These are phyloP conservation scores for Valencia hispanica DNA, from an alignment of 2,797 vertebrate genomes.

Conservation along the genomic window DNA sequence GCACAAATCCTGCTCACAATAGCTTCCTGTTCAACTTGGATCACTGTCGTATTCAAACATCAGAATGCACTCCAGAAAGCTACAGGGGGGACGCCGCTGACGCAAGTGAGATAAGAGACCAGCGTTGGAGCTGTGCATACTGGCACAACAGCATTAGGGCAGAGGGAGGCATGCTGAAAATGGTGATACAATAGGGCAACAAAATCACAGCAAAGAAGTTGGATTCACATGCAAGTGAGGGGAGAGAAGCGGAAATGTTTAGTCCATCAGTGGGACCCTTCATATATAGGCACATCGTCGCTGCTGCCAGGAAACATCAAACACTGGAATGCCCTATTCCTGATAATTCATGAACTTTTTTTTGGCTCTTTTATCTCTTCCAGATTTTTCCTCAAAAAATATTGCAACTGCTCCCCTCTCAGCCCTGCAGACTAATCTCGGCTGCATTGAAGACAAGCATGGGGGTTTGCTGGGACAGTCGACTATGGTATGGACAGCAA, in stretches of 20 bases:
- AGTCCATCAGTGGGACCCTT: slow-evolving; percentile 65
- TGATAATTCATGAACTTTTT: slow-evolving; percentile 30
- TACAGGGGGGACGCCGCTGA: slow-evolving; percentile 72
- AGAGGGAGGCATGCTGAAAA: slow-evolving; percentile 30
- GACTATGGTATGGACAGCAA: slow-evolving; percentile 77
- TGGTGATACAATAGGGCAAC: slow-evolving; percentile 39
- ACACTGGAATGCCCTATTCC: slow-evolving; percentile 58
- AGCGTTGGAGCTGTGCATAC: slow-evolving; percentile 46
- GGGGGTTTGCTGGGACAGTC: slow-evolving; percentile 77
- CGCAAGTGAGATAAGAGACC: slow-evolving; percentile 60
- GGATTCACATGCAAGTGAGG: slow-evolving; percentile 61
- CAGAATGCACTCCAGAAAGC: slow-evolving; percentile 71
- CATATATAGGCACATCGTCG: slow-evolving; percentile 67
- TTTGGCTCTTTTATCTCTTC: slow-evolving; percentile 14
- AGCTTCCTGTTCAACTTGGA: slow-evolving; percentile 87
- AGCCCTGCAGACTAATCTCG: slow-evolving; percentile 64
- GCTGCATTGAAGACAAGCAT: slow-evolving; percentile 77
- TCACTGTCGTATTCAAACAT: slow-evolving; percentile 81
- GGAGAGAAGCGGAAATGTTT: slow-evolving; percentile 61
- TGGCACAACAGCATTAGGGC: slow-evolving; percentile 37
- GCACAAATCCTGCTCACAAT: slow-evolving; percentile 87
- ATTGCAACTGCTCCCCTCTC: slow-evolving; percentile 33
- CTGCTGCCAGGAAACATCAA: slow-evolving; percentile 68
- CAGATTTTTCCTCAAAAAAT: slow-evolving; percentile 40
- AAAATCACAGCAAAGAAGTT: slow-evolving; percentile 46